Evolutionary conservation across 2,113 vertebrate species (phyloP).

Genomic region (Xiphophorus couchianus): DNA sequence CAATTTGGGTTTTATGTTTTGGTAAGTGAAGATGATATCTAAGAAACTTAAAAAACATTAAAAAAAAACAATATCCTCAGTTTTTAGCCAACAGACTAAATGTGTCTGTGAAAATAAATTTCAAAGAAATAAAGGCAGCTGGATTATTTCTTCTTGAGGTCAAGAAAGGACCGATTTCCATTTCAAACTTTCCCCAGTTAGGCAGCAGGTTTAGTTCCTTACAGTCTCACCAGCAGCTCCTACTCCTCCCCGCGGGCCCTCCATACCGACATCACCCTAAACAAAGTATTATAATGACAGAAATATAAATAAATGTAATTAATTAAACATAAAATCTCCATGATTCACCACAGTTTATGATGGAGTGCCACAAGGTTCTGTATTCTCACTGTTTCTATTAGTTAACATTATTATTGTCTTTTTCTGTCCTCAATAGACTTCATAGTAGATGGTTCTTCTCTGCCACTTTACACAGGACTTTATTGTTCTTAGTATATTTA

Average conservation of each 20-base stretch:
- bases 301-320: too few relatives aligned
- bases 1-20: not conserved
- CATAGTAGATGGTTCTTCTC: not conserved
- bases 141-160: not conserved
- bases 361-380: not conserved
- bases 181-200: constrained; percentile 1
- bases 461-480: not conserved
- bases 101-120: not conserved
- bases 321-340: too few relatives aligned
- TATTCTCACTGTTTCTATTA: not conserved
- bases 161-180: not conserved
- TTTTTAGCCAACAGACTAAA: too few relatives aligned
- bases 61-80: too few relatives aligned
- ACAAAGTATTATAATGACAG: not conserved
- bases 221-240: constrained; percentile 72
- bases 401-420: not conserved
- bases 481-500: not conserved
- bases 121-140: too few relatives aligned
- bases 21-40: not conserved
- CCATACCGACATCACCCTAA: constrained; percentile 72
- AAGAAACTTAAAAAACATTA: not conserved
- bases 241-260: constrained; percentile 72
- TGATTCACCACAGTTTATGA: too few relatives aligned
- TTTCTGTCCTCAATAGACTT: not conserved
- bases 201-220: constrained; percentile 37